A percentile compares a stretch with the other conserved stretches of the same genome.
These are phyloP conservation scores for Clarias macrocephalus DNA, from an alignment of 2,113 vertebrate species.

Conservation along the genomic window DNA sequence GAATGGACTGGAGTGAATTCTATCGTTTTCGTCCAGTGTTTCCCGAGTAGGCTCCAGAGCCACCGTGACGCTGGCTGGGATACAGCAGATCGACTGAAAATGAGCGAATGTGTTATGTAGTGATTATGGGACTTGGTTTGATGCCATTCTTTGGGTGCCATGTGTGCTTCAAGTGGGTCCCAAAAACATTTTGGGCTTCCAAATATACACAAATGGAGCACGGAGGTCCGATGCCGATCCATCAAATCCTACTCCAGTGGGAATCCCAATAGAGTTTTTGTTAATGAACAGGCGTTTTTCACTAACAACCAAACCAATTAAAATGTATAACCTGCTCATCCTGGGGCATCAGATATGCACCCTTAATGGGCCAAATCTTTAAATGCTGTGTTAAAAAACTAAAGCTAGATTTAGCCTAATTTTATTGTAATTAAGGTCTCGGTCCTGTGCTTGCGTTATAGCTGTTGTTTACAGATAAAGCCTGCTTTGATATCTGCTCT, in stretches of 20 bases:
- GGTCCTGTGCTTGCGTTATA: not conserved
- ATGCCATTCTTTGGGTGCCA: not conserved
- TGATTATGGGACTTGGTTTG: not conserved
- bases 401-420: not conserved
- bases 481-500: constrained; percentile 38
- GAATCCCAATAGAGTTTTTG: not conserved
- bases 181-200: not conserved
- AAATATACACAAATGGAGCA: not conserved
- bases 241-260: not conserved
- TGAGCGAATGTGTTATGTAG: not conserved
- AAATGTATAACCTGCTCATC: not conserved
- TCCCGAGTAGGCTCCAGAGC: not conserved
- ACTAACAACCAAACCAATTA: not conserved
- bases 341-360: not conserved
- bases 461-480: constrained; percentile 40
- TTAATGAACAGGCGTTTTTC: not conserved
- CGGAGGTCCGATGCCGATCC: not conserved
- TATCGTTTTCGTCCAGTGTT: not conserved
- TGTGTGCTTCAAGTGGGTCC: not conserved
- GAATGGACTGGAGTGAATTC: not conserved
- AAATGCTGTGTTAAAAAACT: not conserved
- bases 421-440: constrained; percentile 27
- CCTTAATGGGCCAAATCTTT: not conserved
- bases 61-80: not conserved
- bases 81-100: not conserved